phyloP scores from a whole-genome alignment of 2,888 invertebrate genomes.

The Cotesia congregata region DNA sequence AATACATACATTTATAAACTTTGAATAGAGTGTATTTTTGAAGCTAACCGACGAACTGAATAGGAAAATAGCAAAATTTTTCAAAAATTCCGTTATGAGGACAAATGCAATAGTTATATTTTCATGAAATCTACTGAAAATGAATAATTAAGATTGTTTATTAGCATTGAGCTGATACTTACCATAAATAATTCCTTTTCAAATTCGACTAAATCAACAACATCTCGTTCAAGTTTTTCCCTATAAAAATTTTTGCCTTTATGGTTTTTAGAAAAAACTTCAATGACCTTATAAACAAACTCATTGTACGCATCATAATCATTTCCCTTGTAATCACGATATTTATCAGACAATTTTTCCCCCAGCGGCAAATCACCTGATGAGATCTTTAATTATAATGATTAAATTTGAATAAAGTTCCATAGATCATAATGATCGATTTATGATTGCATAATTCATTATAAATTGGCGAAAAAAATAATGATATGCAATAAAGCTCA shows the following conservation, averaged over 20 bases:
- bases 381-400: conserved; percentile 2
- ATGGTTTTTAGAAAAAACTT: conserved; percentile 32
- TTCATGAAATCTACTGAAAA: background rate
- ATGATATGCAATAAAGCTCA: background rate
- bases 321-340: conserved; percentile 38
- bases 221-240: conserved; percentile 29
- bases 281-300: conserved; percentile 35
- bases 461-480: no score
- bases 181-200: conserved; percentile 34
- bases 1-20: no score
- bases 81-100: no score
- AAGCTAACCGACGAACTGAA: no score
- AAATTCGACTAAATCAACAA: conserved; percentile 38
- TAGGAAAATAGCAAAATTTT: no score
- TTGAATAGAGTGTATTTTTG: no score
- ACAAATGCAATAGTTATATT: no score
- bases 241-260: conserved; percentile 13
- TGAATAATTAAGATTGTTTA: background rate
- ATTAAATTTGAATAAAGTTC: conserved; percentile 3
- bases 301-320: conserved; percentile 21
- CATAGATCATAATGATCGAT: no score
- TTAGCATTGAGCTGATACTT: background rate
- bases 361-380: conserved; percentile 5
- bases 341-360: conserved; percentile 32
- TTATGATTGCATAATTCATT: no score